Percentiles rank a stretch among this genome's conserved stretches.
These are phyloP conservation scores for Psephotus haematonotus DNA, from an alignment of 2,113 vertebrate species.

Conservation along the genomic window DNA sequence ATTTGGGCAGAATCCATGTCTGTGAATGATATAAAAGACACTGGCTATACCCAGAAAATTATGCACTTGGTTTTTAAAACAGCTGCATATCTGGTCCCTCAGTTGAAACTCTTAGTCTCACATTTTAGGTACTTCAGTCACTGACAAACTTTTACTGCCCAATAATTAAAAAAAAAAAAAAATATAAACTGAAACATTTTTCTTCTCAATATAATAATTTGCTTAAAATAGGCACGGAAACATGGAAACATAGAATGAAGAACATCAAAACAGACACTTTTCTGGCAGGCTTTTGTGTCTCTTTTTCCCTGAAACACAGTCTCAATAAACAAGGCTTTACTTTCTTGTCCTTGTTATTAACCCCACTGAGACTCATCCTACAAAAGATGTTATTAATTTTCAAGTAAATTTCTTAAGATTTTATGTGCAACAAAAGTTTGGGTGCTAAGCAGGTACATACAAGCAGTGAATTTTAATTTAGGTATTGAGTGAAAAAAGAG, in stretches of 20 bases:
- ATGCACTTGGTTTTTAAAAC: background rate
- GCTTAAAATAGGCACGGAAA: background rate
- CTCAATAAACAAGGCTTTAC: background rate
- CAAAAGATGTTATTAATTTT: slow-evolving; percentile 45
- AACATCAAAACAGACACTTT: background rate
- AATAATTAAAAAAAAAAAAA: background rate
- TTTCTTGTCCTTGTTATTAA: slow-evolving; percentile 4
- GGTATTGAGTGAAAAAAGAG: slow-evolving; percentile 15
- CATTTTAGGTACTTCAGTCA: background rate
- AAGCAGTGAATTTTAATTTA: slow-evolving; percentile 56
- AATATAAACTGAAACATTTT: background rate
- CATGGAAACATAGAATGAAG: slow-evolving; percentile 29
- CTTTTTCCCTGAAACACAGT: background rate
- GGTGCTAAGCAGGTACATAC: background rate
- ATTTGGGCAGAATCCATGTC: rapidly evolving
- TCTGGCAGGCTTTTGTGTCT: background rate
- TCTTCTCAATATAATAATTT: background rate
- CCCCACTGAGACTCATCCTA: background rate
- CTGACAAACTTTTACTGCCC: background rate
- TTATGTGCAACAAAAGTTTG: background rate
- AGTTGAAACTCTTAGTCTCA: background rate
- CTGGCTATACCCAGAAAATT: background rate
- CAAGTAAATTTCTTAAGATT: slow-evolving; percentile 29
- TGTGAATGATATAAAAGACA: background rate
- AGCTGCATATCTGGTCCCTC: background rate